Conservation (phyloP, 2,888 invertebrate species). For the Sicus ferrugineus region DNA sequence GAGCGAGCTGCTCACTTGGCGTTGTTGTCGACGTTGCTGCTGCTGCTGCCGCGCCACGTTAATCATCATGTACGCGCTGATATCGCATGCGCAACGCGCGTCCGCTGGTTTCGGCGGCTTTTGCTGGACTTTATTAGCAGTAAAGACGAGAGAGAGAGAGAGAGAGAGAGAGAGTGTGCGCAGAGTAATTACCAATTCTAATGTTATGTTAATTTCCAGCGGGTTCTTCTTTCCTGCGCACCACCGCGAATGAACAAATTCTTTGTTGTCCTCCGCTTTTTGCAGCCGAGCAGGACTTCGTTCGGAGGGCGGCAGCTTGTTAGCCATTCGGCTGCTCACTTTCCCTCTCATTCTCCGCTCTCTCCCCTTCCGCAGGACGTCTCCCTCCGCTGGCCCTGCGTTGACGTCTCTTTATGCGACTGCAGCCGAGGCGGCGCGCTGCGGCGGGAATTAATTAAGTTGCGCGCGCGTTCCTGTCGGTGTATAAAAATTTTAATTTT, state of each 20-base stretch:
- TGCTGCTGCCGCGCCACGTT: constrained; percentile 44
- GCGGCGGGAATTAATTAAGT: constrained; percentile 50
- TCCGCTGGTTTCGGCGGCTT: constrained; percentile 10
- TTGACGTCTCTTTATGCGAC: not conserved
- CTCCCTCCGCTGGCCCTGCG: too few species aligned
- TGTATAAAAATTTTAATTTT: constrained; percentile 51
- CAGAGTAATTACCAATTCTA: constrained; percentile 62
- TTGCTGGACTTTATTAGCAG: constrained; percentile 37
- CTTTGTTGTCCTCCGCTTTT: constrained; percentile 6
- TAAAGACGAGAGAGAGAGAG: not conserved
- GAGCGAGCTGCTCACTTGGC: constrained; percentile 13
- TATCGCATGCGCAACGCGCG: constrained; percentile 53
- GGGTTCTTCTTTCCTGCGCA: constrained; percentile 31
- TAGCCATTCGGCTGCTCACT: not conserved
- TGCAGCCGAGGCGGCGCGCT: not conserved
- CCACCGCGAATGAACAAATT: constrained; percentile 27
- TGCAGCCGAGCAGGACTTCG: not conserved
- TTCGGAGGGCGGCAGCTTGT: not conserved
- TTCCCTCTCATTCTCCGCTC: not conserved
- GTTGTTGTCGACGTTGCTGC: not conserved
- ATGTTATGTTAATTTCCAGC: constrained; percentile 56
- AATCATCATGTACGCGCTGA: constrained; percentile 54
- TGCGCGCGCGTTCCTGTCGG: constrained; percentile 49
- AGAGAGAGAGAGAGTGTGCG: constrained; percentile 20
- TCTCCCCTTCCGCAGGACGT: not conserved